These are phyloP conservation scores for Dasysyrphus albostriatus DNA, from an alignment of 2,888 invertebrate species.

Conservation along the genomic window DNA sequence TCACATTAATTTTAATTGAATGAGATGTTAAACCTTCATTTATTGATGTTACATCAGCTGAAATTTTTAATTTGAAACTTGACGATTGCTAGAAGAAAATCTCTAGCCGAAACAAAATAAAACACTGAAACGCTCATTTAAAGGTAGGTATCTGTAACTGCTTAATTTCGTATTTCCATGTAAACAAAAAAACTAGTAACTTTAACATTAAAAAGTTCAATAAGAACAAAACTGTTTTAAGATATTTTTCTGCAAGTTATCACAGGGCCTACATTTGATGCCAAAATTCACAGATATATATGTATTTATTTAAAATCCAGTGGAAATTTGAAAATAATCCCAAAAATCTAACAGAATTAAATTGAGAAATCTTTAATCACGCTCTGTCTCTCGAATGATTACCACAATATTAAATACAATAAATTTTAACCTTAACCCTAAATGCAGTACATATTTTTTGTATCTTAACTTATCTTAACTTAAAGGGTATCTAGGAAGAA, in stretches of 20 bases:
- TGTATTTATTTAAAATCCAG: background rate
- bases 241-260: slow-evolving; percentile 10
- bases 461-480: background rate
- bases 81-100: too few species aligned
- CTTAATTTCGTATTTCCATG: background rate
- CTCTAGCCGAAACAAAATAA: too few species aligned
- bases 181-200: background rate
- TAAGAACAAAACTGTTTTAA: background rate
- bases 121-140: background rate
- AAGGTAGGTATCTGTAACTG: background rate
- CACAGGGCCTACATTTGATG: slow-evolving; percentile 36
- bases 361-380: background rate
- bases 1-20: background rate
- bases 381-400: slow-evolving; percentile 3
- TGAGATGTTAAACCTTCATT: background rate
- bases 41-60: background rate
- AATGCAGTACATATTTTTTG: slow-evolving; percentile 8
- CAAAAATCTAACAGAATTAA: background rate
- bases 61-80: background rate
- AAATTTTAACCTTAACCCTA: slow-evolving; percentile 21
- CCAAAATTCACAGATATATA: slow-evolving; percentile 11
- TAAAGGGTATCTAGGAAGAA: slow-evolving; percentile 20
- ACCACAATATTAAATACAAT: slow-evolving; percentile 7
- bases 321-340: background rate
- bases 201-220: background rate